phyloP scores from a whole-genome alignment of 1,140 invertebrate genomes.

The Paramacrobiotus metropolitanus region DNA sequence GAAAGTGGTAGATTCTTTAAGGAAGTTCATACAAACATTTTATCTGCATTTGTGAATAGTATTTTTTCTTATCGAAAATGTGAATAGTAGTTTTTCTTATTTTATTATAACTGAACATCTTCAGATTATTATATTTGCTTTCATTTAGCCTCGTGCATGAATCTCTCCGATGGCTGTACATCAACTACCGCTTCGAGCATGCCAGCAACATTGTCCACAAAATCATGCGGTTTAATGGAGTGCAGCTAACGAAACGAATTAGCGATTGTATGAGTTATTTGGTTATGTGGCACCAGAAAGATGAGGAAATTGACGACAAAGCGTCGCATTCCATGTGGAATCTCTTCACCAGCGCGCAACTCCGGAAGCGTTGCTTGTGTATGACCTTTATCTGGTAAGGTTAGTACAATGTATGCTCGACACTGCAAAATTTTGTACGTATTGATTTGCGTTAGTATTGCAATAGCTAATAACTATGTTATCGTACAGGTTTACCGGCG shows the following conservation, averaged over 20 bases:
- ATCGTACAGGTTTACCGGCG: background rate
- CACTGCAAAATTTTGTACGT: background rate
- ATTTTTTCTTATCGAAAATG: no score
- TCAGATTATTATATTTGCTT: no score
- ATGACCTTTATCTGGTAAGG: background rate
- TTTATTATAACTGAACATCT: no score
- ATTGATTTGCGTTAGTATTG: background rate
- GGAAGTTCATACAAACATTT: no score
- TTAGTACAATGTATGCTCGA: no score
- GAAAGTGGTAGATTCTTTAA: no score
- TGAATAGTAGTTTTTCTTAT: no score
- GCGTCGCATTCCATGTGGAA: background rate
- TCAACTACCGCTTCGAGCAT: background rate
- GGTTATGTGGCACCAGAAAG: background rate
- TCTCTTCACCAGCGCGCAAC: conserved; percentile 3
- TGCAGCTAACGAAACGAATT: background rate
- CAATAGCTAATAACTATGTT: background rate
- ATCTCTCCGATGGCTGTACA: background rate
- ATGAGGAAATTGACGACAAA: background rate
- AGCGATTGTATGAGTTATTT: background rate
- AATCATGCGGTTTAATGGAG: background rate
- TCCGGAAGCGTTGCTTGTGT: background rate
- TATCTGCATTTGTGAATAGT: no score
- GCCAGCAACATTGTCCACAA: background rate
- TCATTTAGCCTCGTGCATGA: background rate